Percentiles rank a stretch among this genome's conserved stretches.
Evolutionary conservation across 2,888 invertebrate genomes (phyloP).

Genomic region (Leptodirus hochenwartii): DNA sequence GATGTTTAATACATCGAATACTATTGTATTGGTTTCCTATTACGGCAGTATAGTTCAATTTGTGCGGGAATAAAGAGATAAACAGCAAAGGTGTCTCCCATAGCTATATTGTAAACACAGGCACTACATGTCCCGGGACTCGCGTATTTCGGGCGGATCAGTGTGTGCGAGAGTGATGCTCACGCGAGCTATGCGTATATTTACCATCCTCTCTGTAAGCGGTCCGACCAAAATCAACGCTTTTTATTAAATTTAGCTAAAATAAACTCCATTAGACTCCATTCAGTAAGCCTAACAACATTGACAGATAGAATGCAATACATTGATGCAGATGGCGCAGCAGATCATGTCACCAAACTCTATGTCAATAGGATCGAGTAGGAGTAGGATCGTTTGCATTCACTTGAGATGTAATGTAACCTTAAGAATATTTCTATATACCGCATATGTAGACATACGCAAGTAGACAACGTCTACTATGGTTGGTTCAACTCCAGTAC

Average conservation of each 20-base stretch:
- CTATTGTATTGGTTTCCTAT: too few relatives aligned
- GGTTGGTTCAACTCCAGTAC: too few relatives aligned
- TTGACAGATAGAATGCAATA: conserved; percentile 73
- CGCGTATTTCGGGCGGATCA: conserved; percentile 21
- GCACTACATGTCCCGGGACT: conserved; percentile 22
- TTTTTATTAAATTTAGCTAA: conserved; percentile 43
- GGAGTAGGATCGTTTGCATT: conserved; percentile 11
- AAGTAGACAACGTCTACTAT: too few relatives aligned
- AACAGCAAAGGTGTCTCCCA: conserved; percentile 31
- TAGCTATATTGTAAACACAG: conserved; percentile 32
- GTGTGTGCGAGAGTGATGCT: too few relatives aligned
- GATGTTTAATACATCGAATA: too few relatives aligned
- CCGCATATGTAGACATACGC: too few relatives aligned
- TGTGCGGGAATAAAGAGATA: conserved; percentile 17
- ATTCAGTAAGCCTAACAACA: conserved; percentile 46
- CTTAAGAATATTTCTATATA: conserved; percentile 6
- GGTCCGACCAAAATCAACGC: conserved; percentile 36
- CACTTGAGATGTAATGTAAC: conserved; percentile 10
- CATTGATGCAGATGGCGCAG: too few relatives aligned
- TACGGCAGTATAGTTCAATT: too few relatives aligned
- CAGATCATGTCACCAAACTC: conserved; percentile 19
- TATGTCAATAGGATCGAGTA: too few relatives aligned
- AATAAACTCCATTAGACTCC: conserved; percentile 45
- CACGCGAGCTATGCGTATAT: too few relatives aligned
- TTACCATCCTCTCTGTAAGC: conserved; percentile 31